Conservation (phyloP, 2,113 vertebrate genomes). For the Macroglossus sobrinus region DNA sequence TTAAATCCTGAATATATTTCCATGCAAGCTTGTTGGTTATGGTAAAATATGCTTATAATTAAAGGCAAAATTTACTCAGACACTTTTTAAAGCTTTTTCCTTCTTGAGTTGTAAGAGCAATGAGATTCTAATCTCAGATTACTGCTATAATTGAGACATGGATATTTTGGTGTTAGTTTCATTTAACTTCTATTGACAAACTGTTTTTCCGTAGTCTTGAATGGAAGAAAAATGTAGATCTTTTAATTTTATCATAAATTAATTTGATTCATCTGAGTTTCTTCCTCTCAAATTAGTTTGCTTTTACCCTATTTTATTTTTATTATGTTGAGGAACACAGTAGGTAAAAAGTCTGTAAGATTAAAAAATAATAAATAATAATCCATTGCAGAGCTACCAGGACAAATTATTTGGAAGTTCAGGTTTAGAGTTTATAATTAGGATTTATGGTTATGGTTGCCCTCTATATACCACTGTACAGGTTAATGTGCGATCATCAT, state of each 20-base stretch:
- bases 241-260: slow-evolving; percentile 70
- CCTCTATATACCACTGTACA: neutral
- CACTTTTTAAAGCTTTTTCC: slow-evolving; percentile 32
- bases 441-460: neutral
- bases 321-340: slow-evolving; percentile 37
- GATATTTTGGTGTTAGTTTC: slow-evolving; percentile 53
- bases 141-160: slow-evolving; percentile 50
- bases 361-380: neutral
- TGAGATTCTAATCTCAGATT: slow-evolving; percentile 60
- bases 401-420: neutral
- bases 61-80: slow-evolving; percentile 38
- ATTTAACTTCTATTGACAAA: slow-evolving; percentile 68
- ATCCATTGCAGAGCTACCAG: neutral
- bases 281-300: slow-evolving; percentile 61
- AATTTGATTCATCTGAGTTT: slow-evolving; percentile 46
- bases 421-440: neutral
- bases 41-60: slow-evolving; percentile 15
- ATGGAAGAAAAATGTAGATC: slow-evolving; percentile 69
- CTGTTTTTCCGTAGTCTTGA: slow-evolving; percentile 54
- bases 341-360: neutral
- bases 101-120: neutral
- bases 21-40: neutral
- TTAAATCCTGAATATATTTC: slow-evolving; percentile 40
- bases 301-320: slow-evolving; percentile 35
- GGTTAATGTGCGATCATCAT: neutral